Evolutionary conservation across 2,888 invertebrate species (phyloP), one percentile per base, ranked within the genome.

Genomic region (Unio pictorum): DNA sequence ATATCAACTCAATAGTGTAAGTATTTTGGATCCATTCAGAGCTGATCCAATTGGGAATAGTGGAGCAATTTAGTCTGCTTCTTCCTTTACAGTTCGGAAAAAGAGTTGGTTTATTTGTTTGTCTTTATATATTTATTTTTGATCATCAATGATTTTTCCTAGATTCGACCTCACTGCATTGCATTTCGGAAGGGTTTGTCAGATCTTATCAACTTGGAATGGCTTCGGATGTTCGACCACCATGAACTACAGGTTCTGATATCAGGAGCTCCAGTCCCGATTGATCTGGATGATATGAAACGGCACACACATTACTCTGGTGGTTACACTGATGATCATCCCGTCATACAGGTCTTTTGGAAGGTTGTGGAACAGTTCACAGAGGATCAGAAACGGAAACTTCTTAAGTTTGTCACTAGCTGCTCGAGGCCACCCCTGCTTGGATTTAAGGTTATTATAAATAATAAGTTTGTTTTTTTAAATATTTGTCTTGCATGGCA

Each of bases 381-480:
- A 66, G 87, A 89, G 28, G 81, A 84, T n/a, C 95, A 97, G 90
- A 94, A 95, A 75, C 92, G 97, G 72, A 95, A 95, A 87, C 91
- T 99, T 67, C 92, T 99, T 15, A 98, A 98, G 91, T 99, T 99
- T 91, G 98, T 99, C 60, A 99, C 99, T 3, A 97, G 98, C 88
- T 99, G 99, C 88, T 99, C 99, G 0, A 91, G 98, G 72, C 97
- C 99, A 5, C 99, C 99, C 0, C 92, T 99, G 45, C 91, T 99
- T 59, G 99, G 99, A 3, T 99, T 99, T 88, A 97, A 96, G 93
- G 97, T 96, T 89, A 85, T 84, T 59, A 56, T 15, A 23, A 23
- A 23, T 23, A 23, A 23, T 45, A 15, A 45, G 15, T 45, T 45
- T 15, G 11, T 11, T 45, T 11, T 45, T 45, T 3, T 45, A 11